Conservation (phyloP, 2,113 vertebrate genomes). For the Proterorhinus semilunaris region DNA sequence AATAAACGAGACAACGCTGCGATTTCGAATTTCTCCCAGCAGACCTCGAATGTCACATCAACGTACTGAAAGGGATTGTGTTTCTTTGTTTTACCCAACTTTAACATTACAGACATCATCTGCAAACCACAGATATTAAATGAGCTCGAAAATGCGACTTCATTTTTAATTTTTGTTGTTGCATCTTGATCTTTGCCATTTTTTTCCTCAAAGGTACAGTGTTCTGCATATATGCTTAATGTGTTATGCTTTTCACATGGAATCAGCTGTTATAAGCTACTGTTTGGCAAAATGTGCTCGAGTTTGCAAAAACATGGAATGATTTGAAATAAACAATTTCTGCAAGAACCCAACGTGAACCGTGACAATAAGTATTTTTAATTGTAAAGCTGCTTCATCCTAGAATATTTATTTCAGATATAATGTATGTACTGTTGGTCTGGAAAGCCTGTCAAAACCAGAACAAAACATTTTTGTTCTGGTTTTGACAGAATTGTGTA, state of each 20-base stretch:
- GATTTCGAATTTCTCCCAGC: conserved; percentile 46
- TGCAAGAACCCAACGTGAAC: background rate
- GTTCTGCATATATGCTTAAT: conserved; percentile 61
- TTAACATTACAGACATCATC: conserved; percentile 34
- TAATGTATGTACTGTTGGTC: too few species aligned
- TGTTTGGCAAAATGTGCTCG: conserved; percentile 52
- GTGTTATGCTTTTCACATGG: conserved; percentile 63
- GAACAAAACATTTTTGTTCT: too few species aligned
- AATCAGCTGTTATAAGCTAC: conserved; percentile 63
- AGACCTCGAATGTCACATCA: conserved; percentile 66
- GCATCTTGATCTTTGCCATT: conserved; percentile 47
- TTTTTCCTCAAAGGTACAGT: conserved; percentile 74
- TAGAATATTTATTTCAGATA: too few species aligned
- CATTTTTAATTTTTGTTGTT: conserved; percentile 18
- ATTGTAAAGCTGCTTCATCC: too few species aligned
- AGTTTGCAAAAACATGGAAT: conserved; percentile 57
- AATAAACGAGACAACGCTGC: conserved; percentile 10
- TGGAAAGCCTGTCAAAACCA: too few species aligned
- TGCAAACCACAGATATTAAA: conserved; percentile 43
- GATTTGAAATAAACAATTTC: conserved; percentile 59
- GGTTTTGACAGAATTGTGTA: too few species aligned
- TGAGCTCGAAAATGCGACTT: conserved; percentile 29
- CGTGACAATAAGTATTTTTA: too few species aligned
- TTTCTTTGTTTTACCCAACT: conserved; percentile 13
- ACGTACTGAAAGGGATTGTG: conserved; percentile 65